Evolutionary conservation across 2,797 vertebrate genomes (phyloP).

Genomic region (Hirundo rustica): DNA sequence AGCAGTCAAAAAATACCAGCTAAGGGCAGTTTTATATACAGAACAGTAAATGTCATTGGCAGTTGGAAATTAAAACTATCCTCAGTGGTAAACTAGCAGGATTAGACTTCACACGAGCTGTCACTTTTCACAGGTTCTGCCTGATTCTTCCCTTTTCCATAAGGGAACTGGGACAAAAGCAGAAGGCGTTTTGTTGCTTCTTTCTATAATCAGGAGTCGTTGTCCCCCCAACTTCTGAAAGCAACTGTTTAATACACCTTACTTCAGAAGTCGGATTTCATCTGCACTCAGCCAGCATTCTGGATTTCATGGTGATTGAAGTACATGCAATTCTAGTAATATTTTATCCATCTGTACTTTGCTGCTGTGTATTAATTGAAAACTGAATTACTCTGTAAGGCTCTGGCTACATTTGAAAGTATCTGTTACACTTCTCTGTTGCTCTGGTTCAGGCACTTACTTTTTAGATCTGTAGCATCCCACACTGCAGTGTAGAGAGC

Average conservation of each 20-base stretch:
- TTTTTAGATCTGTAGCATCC: background rate
- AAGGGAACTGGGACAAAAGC: background rate
- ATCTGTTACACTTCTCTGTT: background rate
- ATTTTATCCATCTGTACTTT: background rate
- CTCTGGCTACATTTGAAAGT: background rate
- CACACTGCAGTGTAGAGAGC: background rate
- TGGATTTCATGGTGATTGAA: background rate
- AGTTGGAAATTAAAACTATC: conserved; percentile 58
- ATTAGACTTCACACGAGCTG: conserved; percentile 3
- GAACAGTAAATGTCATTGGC: conserved; percentile 32
- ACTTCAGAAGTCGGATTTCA: background rate
- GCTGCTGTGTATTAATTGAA: background rate
- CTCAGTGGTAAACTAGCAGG: conserved; percentile 37
- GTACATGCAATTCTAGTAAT: background rate
- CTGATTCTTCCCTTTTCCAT: background rate
- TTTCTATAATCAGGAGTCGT: background rate
- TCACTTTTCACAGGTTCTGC: background rate
- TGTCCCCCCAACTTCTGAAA: background rate
- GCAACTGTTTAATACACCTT: background rate
- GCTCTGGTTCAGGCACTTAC: background rate
- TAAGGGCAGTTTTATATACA: conserved; percentile 24
- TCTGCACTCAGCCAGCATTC: background rate
- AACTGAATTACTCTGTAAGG: background rate
- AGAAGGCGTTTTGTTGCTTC: background rate
- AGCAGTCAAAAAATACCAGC: conserved; percentile 20